These are phyloP conservation scores for Karalla daura DNA, from an alignment of 2,797 vertebrate genomes.

Conservation along the genomic window DNA sequence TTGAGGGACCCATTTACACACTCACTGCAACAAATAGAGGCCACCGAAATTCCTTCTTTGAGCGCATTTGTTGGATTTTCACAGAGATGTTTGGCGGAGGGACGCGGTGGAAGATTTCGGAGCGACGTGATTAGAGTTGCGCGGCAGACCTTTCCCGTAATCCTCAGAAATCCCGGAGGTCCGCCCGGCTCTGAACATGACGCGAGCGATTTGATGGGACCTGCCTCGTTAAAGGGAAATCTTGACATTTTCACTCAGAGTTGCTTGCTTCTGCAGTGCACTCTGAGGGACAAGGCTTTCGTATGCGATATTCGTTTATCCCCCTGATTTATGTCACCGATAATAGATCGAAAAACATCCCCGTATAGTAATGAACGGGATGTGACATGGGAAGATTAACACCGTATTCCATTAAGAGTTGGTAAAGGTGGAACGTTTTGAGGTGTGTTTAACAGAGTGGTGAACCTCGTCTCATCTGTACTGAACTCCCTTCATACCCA, in stretches of 20 bases:
- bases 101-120: constrained; percentile 42
- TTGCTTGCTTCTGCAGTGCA: constrained; percentile 26
- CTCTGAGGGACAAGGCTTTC: constrained; percentile 13
- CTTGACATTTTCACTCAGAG: constrained; percentile 54
- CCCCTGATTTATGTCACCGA: neutral
- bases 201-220: constrained; percentile 48
- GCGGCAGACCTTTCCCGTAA: constrained; percentile 56
- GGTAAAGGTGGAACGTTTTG: too few species aligned
- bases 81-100: constrained; percentile 29
- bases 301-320: constrained; percentile 21
- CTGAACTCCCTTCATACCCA: too few species aligned
- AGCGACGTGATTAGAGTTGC: constrained; percentile 48
- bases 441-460: too few species aligned
- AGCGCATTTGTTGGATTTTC: constrained; percentile 60
- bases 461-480: too few species aligned
- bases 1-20: constrained; percentile 73
- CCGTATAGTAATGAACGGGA: neutral
- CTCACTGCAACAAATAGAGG: constrained; percentile 69
- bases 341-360: neutral
- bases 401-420: too few species aligned
- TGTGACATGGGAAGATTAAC: neutral
- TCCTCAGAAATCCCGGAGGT: constrained; percentile 53
- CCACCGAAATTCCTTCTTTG: constrained; percentile 57
- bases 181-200: constrained; percentile 50
- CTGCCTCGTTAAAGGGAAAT: constrained; percentile 61